Evolutionary conservation across 2,888 invertebrate species (phyloP), one percentile per base, ranked within the genome.

Genomic region (Drosophila fungiperda): DNA sequence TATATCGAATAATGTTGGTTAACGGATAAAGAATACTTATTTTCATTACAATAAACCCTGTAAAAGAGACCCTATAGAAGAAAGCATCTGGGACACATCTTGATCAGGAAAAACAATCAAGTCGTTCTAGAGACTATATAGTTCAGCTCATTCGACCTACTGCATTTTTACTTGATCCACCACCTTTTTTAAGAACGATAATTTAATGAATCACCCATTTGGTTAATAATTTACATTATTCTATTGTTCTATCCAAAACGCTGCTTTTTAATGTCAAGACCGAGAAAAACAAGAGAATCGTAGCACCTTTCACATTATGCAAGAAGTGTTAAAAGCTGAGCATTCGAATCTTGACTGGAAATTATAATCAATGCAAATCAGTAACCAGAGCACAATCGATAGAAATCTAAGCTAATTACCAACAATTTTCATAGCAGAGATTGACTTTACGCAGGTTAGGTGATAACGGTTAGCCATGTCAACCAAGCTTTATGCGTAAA

Each of bases 281-380:
- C n/a, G 40, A 45, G 45, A 45, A 45, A 45, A 45, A 7, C 12
- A 1, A 45, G 20, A 12, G 7, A 45, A 45, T 45, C 15, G 7
- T 1, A 45, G 45, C 15, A 20, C 20, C 20, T 12, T 20, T 45
- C 45, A 23, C 20, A 15, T 20, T 33, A 36, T 7, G 36, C 4
- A 9, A 20, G 4, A 23, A 23, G 23, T 26, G 9, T 26, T n/a
- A 29, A 50, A 17, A 26, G 5, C 11, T 50, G 11, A 20, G 20
- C 45, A 45, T 45, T 45, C 7, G 12, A 45, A 20, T 45, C 35
- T 35, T 11, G 9, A 17, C 26, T 33, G 20, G 59, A 54, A 76
- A 80, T 83, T 76, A 74, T 54, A 82, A 82, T 83, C 72, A 83
- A 23, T 29, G n/a, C 33, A 58, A 45, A 20, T 49, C 62, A 48